Base-by-base conservation (phyloP, 2,113 vertebrate species). In the Sander vitreus region DNA sequence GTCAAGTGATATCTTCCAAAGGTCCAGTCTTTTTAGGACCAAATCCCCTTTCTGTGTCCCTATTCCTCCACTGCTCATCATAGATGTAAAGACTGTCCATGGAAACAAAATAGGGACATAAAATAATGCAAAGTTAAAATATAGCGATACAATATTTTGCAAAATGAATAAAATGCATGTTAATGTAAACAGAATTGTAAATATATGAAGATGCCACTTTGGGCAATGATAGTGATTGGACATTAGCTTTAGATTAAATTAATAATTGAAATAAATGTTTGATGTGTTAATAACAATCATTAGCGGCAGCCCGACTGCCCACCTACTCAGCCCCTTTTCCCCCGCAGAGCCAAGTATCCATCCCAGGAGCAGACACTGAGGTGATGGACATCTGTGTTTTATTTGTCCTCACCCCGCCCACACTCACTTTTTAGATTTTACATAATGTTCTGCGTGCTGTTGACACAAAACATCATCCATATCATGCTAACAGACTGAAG, bases 371-470 rank as follows among this genome's bases (percentile, higher is more conserved):
- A 43, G 59, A 64, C 15, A 30, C 39, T 25, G 78, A 74, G n/a
- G 27, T 57, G 68, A 78, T 36, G 36, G 70, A 59, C 59, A 82
- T 70, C 50, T 71, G 54, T 48, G 53, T 18, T 66, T 51, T 39
- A 27, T 63, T 57, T 63, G 62, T 68, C 60, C 48, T 73, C 55
- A 23, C 62, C 12, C 67, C 57, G 3, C 53, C 59, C 47, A 2
- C 67, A 59, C 19, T 27, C 58, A 57, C 69, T 43, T 43, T 43
- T 43, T 43, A 67, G 18, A 74, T 58, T 70, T 11, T 85, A 65
- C 55, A 68, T 78, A 85, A 88, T 54, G 21, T 55, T 19, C 64
- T 54, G 68, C 4, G 2, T 51, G 55, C 57, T 39, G 55, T 67
- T 71, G 63, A 23, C 48, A 59, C 1, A 25, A 19, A 51, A 33